Percentiles rank a stretch among this genome's conserved stretches.
Evolutionary conservation across 1,140 invertebrate genomes (phyloP).

Genomic region (Campoletis sonorensis): DNA sequence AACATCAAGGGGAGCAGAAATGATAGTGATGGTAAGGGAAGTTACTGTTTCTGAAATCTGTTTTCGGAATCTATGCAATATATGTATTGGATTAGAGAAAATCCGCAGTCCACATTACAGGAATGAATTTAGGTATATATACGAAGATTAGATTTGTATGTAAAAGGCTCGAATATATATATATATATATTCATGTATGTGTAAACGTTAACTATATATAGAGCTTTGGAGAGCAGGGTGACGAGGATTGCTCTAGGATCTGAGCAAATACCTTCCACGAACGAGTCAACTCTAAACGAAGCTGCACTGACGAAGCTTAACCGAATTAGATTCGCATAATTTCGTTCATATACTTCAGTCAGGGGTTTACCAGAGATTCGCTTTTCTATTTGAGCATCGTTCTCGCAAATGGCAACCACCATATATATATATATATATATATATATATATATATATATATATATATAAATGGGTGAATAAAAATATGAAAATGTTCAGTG

Average conservation of each 20-base stretch:
- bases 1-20: no score
- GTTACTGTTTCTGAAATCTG: neutral
- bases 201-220: neutral
- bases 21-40: neutral
- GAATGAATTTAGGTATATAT: neutral
- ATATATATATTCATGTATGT: no score
- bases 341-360: neutral
- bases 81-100: constrained; percentile 8
- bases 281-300: no score
- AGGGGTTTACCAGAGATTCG: neutral
- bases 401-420: neutral
- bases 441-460: no score
- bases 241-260: neutral
- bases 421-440: no score
- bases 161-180: no score
- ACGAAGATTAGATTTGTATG: neutral
- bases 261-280: no score
- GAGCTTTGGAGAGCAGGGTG: neutral
- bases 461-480: neutral
- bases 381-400: neutral
- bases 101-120: neutral
- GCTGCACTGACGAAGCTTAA: constrained; percentile 3
- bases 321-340: constrained; percentile 3
- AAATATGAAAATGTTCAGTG: no score
- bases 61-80: neutral